phyloP scores from a whole-genome alignment of 2,888 invertebrate genomes.

The Azorinus chamasolen region DNA sequence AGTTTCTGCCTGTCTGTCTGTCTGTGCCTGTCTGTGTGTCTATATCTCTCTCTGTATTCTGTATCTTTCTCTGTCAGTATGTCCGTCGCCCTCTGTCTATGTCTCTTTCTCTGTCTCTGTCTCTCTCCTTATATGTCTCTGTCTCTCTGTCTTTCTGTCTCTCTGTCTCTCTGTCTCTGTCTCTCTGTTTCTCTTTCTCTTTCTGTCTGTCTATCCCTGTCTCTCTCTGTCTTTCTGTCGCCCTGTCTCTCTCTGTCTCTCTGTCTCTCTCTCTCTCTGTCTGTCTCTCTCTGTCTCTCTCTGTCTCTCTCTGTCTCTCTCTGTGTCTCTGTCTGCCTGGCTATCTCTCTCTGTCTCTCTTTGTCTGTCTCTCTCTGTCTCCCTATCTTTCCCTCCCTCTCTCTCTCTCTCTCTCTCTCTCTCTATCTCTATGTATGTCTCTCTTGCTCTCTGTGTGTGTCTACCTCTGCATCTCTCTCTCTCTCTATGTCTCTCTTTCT shows the following conservation, averaged over 20 bases:
- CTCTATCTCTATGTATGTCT: no score
- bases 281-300: neutral
- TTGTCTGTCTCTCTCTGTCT: no score
- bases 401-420: no score
- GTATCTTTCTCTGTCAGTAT: neutral
- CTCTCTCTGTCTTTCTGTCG: no score
- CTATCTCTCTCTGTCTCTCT: no score
- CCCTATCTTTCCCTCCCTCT: no score
- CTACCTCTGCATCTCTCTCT: neutral
- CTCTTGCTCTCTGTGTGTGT: neutral
- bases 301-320: neutral
- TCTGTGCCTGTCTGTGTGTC: slow-evolving; percentile 1
- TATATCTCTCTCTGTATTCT: neutral
- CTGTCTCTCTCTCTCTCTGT: neutral
- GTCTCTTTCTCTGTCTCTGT: neutral
- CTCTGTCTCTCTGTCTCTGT: neutral
- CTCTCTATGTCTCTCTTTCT: neutral
- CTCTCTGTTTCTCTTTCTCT: no score
- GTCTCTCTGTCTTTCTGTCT: neutral
- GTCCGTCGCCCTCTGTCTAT: neutral
- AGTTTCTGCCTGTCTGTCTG: slow-evolving; percentile 1
- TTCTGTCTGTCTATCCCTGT: no score
- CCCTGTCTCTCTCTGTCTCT: no score
- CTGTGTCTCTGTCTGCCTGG: neutral
- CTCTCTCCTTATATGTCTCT: neutral